Evolutionary conservation across 2,888 invertebrate genomes (phyloP).

Genomic region (Plagodis pulveraria): DNA sequence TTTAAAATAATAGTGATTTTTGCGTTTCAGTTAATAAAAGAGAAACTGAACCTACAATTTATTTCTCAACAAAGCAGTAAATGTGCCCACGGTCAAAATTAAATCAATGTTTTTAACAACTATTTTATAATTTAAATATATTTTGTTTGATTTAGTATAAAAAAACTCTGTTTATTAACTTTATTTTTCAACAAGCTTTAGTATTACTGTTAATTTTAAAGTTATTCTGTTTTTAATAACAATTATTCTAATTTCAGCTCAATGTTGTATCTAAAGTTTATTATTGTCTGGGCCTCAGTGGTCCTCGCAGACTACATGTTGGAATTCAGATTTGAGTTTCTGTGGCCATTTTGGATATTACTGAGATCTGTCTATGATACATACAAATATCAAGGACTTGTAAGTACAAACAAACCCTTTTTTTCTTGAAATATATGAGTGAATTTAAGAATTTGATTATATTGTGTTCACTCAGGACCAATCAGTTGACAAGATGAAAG

Average conservation of each 20-base stretch:
- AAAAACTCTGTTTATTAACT: too few relatives aligned
- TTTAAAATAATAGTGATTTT: background rate
- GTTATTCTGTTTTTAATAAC: too few relatives aligned
- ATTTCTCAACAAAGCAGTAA: background rate
- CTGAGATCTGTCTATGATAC: slow-evolving; percentile 98
- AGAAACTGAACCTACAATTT: background rate
- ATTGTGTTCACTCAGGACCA: too few relatives aligned
- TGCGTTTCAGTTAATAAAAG: background rate
- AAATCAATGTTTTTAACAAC: background rate
- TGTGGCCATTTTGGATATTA: slow-evolving; percentile 99
- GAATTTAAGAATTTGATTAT: too few relatives aligned
- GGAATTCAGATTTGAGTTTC: slow-evolving; percentile 99
- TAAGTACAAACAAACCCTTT: slow-evolving; percentile 76
- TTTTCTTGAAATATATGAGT: background rate
- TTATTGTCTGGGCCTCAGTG: slow-evolving; percentile 97
- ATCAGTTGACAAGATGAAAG: too few relatives aligned
- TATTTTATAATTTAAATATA: too few relatives aligned
- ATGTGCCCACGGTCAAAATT: background rate
- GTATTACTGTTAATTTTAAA: too few relatives aligned
- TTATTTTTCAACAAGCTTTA: too few relatives aligned
- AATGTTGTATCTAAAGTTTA: slow-evolving; percentile 97
- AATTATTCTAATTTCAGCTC: slow-evolving; percentile 88
- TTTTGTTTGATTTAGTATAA: too few relatives aligned
- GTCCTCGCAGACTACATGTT: slow-evolving; percentile 98
- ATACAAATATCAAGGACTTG: slow-evolving; percentile 98